A percentile compares a stretch with the other conserved stretches of the same genome.
phyloP scores from a whole-genome alignment of 2,113 vertebrate species.

The Calcarius ornatus region DNA sequence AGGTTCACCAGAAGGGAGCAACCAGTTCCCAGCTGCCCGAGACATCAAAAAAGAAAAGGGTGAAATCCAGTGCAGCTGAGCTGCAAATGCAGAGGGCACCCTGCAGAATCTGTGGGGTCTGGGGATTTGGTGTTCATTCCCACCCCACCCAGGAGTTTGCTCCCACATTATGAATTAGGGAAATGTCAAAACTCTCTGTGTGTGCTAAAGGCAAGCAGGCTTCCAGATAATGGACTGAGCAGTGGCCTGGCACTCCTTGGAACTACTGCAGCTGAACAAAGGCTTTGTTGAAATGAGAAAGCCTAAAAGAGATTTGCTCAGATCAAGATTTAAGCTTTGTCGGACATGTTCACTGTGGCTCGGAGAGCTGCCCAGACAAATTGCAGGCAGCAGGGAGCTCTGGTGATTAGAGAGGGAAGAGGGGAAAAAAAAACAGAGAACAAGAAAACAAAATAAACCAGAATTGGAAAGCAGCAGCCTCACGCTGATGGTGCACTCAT shows the following conservation, averaged over 20 bases:
- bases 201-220: neutral
- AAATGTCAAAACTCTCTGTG: neutral
- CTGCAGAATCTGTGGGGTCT: neutral
- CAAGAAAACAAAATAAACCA: neutral
- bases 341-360: neutral
- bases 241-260: neutral
- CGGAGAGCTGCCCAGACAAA: conserved; percentile 10
- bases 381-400: neutral
- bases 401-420: neutral
- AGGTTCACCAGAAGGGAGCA: neutral
- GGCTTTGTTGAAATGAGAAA: conserved; percentile 59
- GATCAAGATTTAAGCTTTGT: conserved; percentile 52
- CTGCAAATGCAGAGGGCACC: neutral
- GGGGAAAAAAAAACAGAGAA: accelerated
- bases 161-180: neutral
- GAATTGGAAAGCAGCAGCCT: neutral
- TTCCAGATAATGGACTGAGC: neutral
- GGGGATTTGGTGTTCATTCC: neutral
- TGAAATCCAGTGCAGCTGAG: neutral
- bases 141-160: neutral
- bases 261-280: neutral
- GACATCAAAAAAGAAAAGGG: neutral
- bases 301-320: conserved; percentile 53
- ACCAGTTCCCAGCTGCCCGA: neutral
- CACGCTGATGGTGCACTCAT: accelerated